phyloP scores from a whole-genome alignment of 1,140 invertebrate genomes.

The Aphelinus certus region DNA sequence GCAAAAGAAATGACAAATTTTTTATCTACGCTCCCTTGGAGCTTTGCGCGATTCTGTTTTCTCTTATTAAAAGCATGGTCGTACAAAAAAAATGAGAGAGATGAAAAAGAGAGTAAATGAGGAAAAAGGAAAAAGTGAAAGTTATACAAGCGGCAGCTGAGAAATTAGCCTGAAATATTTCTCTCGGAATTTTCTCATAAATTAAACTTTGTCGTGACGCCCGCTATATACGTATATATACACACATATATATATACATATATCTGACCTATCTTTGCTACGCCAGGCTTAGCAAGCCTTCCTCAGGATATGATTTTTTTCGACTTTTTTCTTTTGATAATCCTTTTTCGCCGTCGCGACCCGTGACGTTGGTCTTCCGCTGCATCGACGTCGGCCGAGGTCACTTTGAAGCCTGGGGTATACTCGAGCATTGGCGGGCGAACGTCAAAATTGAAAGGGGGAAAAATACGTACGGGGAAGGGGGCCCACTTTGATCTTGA shows the following conservation, averaged over 20 bases:
- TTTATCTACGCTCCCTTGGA: background rate
- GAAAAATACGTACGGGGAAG: background rate
- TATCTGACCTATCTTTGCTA: background rate
- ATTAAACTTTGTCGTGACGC: constrained; percentile 54
- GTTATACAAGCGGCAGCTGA: constrained; percentile 45
- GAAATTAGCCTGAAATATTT: constrained; percentile 60
- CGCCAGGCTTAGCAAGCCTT: constrained; percentile 12
- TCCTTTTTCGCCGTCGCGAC: background rate
- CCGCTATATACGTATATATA: constrained; percentile 14
- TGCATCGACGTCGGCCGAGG: background rate
- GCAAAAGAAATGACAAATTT: constrained; percentile 11
- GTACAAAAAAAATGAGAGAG: constrained; percentile 33
- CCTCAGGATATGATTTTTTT: background rate
- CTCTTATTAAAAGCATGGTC: constrained; percentile 36
- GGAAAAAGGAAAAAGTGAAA: constrained; percentile 34
- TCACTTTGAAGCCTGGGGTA: background rate
- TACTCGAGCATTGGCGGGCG: background rate
- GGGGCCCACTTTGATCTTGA: constrained; percentile 19
- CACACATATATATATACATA: background rate
- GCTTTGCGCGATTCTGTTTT: constrained; percentile 20
- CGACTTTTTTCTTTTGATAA: constrained; percentile 1
- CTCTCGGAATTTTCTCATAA: constrained; percentile 54
- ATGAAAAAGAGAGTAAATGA: constrained; percentile 23
- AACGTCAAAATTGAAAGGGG: background rate
- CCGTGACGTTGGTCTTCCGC: constrained; percentile 11